Base-by-base conservation (phyloP, 2,797 vertebrate species). In the Manis crassicaudata region DNA sequence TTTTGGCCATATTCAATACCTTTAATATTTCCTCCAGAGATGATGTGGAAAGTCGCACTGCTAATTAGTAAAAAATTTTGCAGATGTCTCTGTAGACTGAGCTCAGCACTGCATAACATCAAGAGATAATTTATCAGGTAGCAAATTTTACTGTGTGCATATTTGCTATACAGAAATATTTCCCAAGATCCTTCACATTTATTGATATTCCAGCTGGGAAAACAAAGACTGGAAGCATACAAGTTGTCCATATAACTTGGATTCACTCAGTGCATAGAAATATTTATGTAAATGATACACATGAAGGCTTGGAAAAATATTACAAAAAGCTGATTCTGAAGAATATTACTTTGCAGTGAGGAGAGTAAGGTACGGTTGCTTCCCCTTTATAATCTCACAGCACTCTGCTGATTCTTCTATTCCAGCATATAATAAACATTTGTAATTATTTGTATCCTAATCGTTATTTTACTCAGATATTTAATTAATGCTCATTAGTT, bases 401-500 rank as follows among this genome's bases (percentile, higher is more conserved):
- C 43, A 60, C 16, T 93, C 37, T 77, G 43, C 46, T 62, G 27
- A 82, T 85, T 50, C 14, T 65, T 93, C n/a, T 81, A 8, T 86
- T 91, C 3, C 10, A 85, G 62, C 40, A 54, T 77, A 21, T 89
- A 86, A 87, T 72, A 89, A 90, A 37, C 56, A 72, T 9, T 46
- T 96, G 63, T 60, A 94, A 52, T 85, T 91, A 81, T 72, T 46
- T 46, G 46, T 79, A 12, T 86, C 85, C 79, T 85, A 65, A 52
- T 84, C 40, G 82, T 80, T 93, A 20, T 56, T 77, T 90, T 92
- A 52, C 13, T 92, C 20, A 77, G 50, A 37, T 82, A 90, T 63
- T 90, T 96, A 90, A 43, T 79, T 90, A 91, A 77, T 94, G 8
- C 63, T 82, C 37, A 81, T 72, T 83, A 92, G 56, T 25, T 95